These are phyloP conservation scores for Leucosticte australis DNA, from an alignment of 2,113 vertebrate species.

Conservation along the genomic window DNA sequence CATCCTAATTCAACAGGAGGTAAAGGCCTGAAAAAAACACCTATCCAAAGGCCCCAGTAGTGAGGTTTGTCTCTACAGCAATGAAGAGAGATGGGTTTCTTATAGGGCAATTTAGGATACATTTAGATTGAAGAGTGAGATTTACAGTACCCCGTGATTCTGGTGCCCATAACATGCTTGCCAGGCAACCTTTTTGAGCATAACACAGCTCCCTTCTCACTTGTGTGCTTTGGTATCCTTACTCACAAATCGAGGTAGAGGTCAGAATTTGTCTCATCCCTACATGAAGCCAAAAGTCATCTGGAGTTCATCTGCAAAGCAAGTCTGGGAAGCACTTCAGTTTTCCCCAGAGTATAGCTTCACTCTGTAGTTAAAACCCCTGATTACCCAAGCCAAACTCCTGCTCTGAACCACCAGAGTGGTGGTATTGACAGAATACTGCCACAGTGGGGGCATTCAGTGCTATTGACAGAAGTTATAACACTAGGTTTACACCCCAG, in stretches of 20 bases:
- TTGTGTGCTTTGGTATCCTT: background rate
- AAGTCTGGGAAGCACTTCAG: background rate
- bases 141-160: background rate
- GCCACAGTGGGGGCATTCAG: background rate
- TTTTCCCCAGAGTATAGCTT: background rate
- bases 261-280: background rate
- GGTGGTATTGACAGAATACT: too few species aligned
- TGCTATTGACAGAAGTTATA: background rate
- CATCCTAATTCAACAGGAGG: background rate
- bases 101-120: background rate
- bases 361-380: background rate
- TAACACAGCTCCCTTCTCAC: background rate
- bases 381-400: background rate
- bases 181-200: background rate
- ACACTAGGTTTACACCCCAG: background rate
- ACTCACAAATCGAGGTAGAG: background rate
- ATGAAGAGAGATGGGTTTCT: background rate
- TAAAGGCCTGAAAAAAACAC: background rate
- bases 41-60: background rate
- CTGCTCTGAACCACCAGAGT: background rate
- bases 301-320: background rate
- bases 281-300: background rate
- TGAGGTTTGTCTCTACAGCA: background rate
- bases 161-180: fast-evolving
- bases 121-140: background rate